Evolutionary conservation across 2,797 vertebrate species (phyloP).

Genomic region (Miichthys miiuy): DNA sequence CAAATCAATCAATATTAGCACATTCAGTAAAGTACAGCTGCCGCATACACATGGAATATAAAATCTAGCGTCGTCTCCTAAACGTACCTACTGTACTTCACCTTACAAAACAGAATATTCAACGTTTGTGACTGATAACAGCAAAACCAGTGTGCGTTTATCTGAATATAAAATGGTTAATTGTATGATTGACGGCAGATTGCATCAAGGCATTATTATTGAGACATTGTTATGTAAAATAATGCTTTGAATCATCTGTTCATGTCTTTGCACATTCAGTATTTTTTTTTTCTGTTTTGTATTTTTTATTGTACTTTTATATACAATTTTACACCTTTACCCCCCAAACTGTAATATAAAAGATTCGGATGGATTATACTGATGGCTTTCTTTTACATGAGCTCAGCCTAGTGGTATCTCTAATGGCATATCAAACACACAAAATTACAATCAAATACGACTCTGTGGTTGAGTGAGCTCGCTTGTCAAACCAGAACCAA

Average conservation of each 20-base stretch:
- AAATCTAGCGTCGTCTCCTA: constrained; percentile 58
- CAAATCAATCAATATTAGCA: constrained; percentile 50
- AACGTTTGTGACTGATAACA: constrained; percentile 45
- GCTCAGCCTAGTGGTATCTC: constrained; percentile 33
- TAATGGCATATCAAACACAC: constrained; percentile 46
- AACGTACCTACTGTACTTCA: constrained; percentile 57
- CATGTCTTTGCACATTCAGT: constrained; percentile 40
- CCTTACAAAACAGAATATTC: constrained; percentile 64
- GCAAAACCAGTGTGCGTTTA: constrained; percentile 45
- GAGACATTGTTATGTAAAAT: constrained; percentile 42
- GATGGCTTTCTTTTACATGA: constrained; percentile 64
- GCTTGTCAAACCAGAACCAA: constrained; percentile 32
- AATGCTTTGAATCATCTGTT: constrained; percentile 55
- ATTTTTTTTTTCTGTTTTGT: constrained; percentile 4
- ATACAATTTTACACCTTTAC: constrained; percentile 68
- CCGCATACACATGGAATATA: constrained; percentile 49
- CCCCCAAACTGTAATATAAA: constrained; percentile 58
- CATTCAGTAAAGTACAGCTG: constrained; percentile 57
- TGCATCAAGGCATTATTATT: constrained; percentile 45
- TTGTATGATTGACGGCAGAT: constrained; percentile 21
- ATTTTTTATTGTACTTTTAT: constrained; percentile 61
- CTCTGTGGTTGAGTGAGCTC: constrained; percentile 47
- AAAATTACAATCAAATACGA: constrained; percentile 61
- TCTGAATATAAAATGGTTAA: constrained; percentile 63
- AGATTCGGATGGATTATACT: constrained; percentile 47